phyloP scores from a whole-genome alignment of 2,888 invertebrate genomes.

The Cremastinae sp. region DNA sequence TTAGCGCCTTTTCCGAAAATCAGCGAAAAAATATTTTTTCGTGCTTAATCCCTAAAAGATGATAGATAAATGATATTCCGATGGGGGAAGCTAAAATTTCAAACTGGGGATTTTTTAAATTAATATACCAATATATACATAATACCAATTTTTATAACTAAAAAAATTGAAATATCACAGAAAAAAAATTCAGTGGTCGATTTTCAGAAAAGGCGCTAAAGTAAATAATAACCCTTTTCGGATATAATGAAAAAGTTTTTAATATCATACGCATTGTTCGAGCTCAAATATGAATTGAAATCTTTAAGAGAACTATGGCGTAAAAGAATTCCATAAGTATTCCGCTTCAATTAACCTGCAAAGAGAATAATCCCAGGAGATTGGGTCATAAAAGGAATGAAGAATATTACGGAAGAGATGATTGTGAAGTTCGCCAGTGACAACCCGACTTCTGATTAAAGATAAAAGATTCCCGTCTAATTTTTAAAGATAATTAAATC shows the following conservation, averaged over 20 bases:
- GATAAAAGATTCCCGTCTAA: conserved; percentile 33
- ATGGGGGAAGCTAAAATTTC: no score
- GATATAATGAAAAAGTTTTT: neutral
- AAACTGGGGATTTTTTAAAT: no score
- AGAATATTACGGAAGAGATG: conserved; percentile 23
- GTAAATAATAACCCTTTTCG: no score
- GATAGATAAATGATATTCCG: no score
- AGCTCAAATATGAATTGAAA: conserved; percentile 28
- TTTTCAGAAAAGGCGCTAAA: no score
- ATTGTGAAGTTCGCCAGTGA: conserved; percentile 19
- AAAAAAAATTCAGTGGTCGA: no score
- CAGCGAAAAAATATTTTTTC: no score
- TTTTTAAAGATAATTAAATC: conserved; percentile 32
- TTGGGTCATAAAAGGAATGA: conserved; percentile 3
- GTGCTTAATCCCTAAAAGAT: no score
- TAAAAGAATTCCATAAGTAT: conserved; percentile 27
- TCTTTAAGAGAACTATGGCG: conserved; percentile 7
- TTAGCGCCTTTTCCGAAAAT: no score
- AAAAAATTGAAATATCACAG: no score
- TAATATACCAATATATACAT: no score
- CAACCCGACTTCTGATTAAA: conserved; percentile 16
- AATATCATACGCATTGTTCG: neutral
- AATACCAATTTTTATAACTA: no score
- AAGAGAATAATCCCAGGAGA: conserved; percentile 22
- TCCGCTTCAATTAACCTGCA: conserved; percentile 30